Base-by-base conservation (phyloP, 2,888 invertebrate genomes). In the Cataglyphis altisquamis region DNA sequence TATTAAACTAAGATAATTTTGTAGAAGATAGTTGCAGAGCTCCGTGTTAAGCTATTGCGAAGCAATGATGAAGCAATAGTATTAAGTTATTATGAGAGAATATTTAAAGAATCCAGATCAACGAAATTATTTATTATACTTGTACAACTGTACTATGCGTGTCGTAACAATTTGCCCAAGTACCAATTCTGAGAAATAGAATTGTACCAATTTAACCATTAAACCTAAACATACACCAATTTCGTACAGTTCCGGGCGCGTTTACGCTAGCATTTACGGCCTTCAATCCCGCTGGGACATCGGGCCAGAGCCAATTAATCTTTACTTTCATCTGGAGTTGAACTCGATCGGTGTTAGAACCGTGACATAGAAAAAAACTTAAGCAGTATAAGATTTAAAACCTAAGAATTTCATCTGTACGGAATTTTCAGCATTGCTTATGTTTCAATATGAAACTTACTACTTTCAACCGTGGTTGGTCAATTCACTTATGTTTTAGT, bases 231-330 rank as follows among this genome's bases (percentile, higher is more conserved):
- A 12, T 12, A 52, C 55, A 36, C 29, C 10, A 66, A 12, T 32
- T 32, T 36, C 36, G 21, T 21, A 21, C 45, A 32, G 41, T 36
- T 68, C 45, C 29, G 29, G 21, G 25, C 45, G 25, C 70, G 32
- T 57, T 78, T 68, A 57, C 15, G 6, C 29, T n/a, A 41, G 6
- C 21, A 41, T 77, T 63, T 57, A 67, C 25, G 39, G 3, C n/a
- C 9, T 1, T 3, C n/a, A 29, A 45, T 41, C 10, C 9, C 18
- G 21, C 10, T n/a, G 9, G 21, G 21, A 68, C 32, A 21, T n/a
- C 29, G 41, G 12, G 41, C 41, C 25, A 29, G 3, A 1, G 29
- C n/a, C 41, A 57, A 67, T 77, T 77, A 67, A 55, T 3, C n/a
- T 52, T 52, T 55, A 29, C 29, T 18, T 66, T 57, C 3, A n/a